Evolutionary conservation across 2,888 invertebrate species (phyloP).

Genomic region (Spatulosminthurus flaviceps): DNA sequence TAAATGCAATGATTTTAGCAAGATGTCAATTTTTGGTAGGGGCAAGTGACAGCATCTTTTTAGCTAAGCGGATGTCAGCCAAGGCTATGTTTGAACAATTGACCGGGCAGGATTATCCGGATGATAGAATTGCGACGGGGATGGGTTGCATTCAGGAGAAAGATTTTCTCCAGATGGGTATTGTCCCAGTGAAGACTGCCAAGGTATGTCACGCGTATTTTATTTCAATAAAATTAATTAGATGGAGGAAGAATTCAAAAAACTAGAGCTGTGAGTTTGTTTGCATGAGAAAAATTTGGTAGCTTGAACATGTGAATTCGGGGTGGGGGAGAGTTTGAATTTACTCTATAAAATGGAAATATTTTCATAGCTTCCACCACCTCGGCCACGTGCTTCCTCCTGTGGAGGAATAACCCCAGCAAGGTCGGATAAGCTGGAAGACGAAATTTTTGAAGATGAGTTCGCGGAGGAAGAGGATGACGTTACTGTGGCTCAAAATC

Average conservation of each 20-base stretch:
- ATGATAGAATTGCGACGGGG: constrained; percentile 52
- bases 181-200: constrained; percentile 32
- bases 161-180: constrained; percentile 42
- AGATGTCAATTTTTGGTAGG: constrained; percentile 34
- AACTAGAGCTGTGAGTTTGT: too few relatives aligned
- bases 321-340: too few relatives aligned
- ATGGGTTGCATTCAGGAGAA: constrained; percentile 37
- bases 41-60: constrained; percentile 50
- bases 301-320: too few relatives aligned
- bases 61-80: constrained; percentile 55
- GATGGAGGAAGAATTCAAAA: too few relatives aligned
- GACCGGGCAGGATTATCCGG: constrained; percentile 44
- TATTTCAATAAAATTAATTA: too few relatives aligned
- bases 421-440: not conserved
- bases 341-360: too few relatives aligned
- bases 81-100: constrained; percentile 51
- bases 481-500: not conserved
- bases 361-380: too few relatives aligned
- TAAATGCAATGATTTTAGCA: too few relatives aligned
- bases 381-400: too few relatives aligned
- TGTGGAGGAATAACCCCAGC: too few relatives aligned
- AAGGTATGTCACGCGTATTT: constrained; percentile 25
- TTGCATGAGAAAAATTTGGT: too few relatives aligned
- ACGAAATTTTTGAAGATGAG: constrained; percentile 8
- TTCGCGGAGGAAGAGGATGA: constrained; percentile 4